These are phyloP conservation scores for Xiphias gladius DNA, from an alignment of 2,113 vertebrate species.

Conservation along the genomic window DNA sequence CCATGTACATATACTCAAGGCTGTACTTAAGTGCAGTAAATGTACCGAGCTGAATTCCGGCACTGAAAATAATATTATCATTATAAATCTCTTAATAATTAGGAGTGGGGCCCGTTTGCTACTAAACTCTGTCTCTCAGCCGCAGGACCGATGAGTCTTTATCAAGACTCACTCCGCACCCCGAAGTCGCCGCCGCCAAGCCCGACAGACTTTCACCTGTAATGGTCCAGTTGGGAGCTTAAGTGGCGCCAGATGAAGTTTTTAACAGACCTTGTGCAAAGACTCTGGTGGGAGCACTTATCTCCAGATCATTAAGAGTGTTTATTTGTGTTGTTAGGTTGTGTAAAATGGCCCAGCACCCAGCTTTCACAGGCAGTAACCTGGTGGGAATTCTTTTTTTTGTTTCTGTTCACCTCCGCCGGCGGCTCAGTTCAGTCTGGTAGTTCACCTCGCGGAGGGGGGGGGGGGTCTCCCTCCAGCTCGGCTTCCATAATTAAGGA, in stretches of 20 bases:
- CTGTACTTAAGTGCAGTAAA: too few species aligned
- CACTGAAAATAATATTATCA: not conserved
- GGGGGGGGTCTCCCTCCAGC: conserved; percentile 46
- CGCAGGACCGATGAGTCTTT: not conserved
- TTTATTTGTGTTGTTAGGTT: conserved; percentile 38
- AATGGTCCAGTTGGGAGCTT: conserved; percentile 1
- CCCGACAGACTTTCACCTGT: not conserved
- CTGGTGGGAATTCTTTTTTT: conserved; percentile 24
- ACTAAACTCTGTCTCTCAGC: not conserved
- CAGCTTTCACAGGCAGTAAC: conserved; percentile 18
- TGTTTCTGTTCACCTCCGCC: not conserved
- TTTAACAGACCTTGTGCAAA: conserved; percentile 8
- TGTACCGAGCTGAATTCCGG: not conserved
- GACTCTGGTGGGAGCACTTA: conserved; percentile 31
- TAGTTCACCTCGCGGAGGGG: conserved; percentile 15
- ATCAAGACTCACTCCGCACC: not conserved
- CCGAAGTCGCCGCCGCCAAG: not conserved
- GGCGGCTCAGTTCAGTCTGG: not conserved
- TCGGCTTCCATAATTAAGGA: conserved; percentile 61
- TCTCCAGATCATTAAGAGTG: conserved; percentile 46
- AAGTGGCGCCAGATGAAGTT: not conserved
- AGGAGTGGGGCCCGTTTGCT: not conserved
- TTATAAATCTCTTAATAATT: not conserved
- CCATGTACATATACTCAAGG: too few species aligned
- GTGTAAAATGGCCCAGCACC: conserved; percentile 45